Evolutionary conservation across 2,888 invertebrate species (phyloP), one percentile per base, ranked within the genome.

Genomic region (Corythucha ciliata): DNA sequence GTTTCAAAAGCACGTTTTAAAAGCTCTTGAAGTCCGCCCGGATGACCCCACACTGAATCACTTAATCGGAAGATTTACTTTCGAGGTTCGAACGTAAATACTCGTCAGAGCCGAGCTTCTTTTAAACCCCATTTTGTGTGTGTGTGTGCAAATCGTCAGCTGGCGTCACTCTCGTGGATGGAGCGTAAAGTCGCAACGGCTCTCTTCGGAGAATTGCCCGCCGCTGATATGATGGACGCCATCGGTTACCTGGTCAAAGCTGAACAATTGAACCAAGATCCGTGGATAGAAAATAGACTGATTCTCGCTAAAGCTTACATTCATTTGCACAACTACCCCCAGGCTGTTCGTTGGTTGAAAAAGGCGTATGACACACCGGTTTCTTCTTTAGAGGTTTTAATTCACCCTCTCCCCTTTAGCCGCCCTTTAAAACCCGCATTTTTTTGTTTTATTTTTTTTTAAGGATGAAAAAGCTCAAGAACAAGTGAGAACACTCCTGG

Each of bases 51-150:
- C 74, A 1, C 66, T 81, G 34, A 75, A 81, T 65, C 78, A 83
- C 67, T 71, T 84, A 61, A 67, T 81, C 41, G 84, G 83, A 8
- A 70, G 83, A 62, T 83, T 82, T 69, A 74, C 76, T 63, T 80
- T 69, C 64, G 79, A 80, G 68, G 75, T 81, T 53, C 46, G 42
- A 34, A 2, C 3, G 4, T n/a, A n/a, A n/a, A n/a, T n/a, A n/a
- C n/a, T n/a, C n/a, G n/a, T n/a, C n/a, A n/a, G n/a, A n/a, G n/a
- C n/a, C n/a, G n/a, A n/a, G n/a, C n/a, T n/a, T n/a, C n/a, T n/a
- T n/a, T n/a, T n/a, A n/a, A n/a, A n/a, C n/a, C n/a, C n/a, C n/a
- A n/a, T n/a, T n/a, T n/a, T n/a, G n/a, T n/a, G n/a, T n/a, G n/a
- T n/a, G n/a, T n/a, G n/a, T n/a, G n/a, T n/a, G n/a, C n/a, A n/a